phyloP scores from a whole-genome alignment of 2,888 invertebrate genomes.

The Meandrusa payeni region DNA sequence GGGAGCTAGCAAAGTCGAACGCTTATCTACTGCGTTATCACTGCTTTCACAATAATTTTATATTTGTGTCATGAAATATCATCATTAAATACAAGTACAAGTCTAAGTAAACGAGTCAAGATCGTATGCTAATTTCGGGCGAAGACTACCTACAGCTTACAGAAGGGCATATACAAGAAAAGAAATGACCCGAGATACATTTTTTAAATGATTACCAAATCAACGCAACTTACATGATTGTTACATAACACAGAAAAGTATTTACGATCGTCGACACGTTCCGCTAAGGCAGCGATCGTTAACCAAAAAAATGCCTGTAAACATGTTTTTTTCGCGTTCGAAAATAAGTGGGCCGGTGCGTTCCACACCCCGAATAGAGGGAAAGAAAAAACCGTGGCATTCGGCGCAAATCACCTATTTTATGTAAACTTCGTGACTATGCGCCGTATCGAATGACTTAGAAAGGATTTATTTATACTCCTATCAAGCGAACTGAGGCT shows the following conservation, averaged over 20 bases:
- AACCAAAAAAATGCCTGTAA: conserved; percentile 64
- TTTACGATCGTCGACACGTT: conserved; percentile 57
- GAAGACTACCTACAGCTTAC: too few species aligned
- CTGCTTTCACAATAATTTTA: too few species aligned
- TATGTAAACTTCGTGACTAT: conserved; percentile 80
- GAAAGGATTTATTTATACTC: conserved; percentile 74
- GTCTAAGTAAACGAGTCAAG: too few species aligned
- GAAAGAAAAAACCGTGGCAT: conserved; percentile 60
- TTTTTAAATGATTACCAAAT: too few species aligned
- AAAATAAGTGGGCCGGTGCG: conserved; percentile 49
- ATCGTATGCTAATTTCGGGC: too few species aligned
- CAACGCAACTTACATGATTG: conserved; percentile 42
- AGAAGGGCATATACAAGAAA: too few species aligned
- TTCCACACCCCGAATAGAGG: conserved; percentile 53
- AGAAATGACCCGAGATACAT: too few species aligned
- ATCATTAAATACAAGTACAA: too few species aligned
- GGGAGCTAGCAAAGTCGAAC: too few species aligned
- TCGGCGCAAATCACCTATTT: conserved; percentile 76
- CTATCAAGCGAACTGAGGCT: conserved; percentile 42
- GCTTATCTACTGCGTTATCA: too few species aligned
- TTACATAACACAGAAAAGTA: conserved; percentile 56
- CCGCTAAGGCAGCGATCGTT: conserved; percentile 40
- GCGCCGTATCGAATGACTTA: conserved; percentile 77
- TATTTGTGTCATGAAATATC: too few species aligned
- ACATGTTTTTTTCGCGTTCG: conserved; percentile 66